phyloP scores from a whole-genome alignment of 64 coral and sea anemone genomes.

The Dendronephthya gigantea region DNA sequence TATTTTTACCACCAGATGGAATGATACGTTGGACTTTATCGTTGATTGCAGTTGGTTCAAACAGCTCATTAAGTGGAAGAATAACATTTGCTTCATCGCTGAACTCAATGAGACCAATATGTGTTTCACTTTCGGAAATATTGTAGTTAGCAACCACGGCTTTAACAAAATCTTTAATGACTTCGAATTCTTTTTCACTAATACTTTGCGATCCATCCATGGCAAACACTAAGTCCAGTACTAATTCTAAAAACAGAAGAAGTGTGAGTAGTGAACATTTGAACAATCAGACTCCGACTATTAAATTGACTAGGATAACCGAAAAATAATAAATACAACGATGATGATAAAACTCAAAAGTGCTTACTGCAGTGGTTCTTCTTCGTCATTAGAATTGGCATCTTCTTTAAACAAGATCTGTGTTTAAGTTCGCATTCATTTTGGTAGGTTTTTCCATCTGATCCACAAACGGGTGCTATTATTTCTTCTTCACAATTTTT shows the following conservation, averaged over 20 bases:
- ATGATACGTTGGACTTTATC: not conserved
- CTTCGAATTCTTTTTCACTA: conserved; percentile 19
- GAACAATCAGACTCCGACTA: no score
- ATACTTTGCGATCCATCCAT: conserved; percentile 19
- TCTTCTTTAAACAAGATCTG: not conserved
- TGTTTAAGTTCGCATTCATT: not conserved
- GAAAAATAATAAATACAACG: not conserved
- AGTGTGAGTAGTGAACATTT: no score
- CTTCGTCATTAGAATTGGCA: not conserved
- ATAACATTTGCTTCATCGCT: not conserved
- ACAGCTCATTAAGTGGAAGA: not conserved
- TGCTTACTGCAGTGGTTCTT: not conserved
- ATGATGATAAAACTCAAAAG: no score
- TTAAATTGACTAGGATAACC: no score
- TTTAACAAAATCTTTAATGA: conserved; percentile 30
- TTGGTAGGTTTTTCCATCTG: not conserved
- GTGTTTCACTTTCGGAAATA: not conserved
- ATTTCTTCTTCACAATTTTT: not conserved
- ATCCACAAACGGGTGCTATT: not conserved
- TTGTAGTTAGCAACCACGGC: conserved; percentile 18
- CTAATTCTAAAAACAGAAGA: not conserved
- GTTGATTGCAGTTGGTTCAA: not conserved
- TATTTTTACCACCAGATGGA: not conserved
- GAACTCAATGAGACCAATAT: conserved; percentile 1
- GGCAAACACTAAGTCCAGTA: conserved; percentile 38